phyloP scores from a whole-genome alignment of 2,888 invertebrate species.

The Belgica antarctica region DNA sequence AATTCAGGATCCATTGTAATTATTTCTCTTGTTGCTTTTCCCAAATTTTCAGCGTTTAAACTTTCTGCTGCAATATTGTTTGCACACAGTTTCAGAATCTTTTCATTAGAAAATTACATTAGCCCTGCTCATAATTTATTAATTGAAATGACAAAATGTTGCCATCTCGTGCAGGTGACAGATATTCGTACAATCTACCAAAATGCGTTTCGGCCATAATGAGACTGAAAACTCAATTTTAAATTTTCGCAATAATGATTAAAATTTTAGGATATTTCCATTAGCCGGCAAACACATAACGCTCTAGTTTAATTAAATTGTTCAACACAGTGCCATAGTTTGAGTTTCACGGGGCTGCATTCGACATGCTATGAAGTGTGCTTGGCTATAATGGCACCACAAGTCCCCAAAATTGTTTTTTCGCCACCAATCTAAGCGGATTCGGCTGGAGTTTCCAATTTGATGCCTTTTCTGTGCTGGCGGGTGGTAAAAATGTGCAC shows the following conservation, averaged over 20 bases:
- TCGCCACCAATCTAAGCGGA: neutral
- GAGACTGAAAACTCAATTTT: constrained; percentile 4
- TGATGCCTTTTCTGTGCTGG: neutral
- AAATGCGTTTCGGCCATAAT: neutral
- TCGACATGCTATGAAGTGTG: neutral
- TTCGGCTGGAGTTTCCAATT: constrained; percentile 1
- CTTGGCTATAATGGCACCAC: too few species aligned
- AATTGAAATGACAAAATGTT: constrained; percentile 33
- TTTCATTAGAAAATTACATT: too few species aligned
- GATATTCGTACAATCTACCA: neutral
- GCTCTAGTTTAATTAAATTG: constrained; percentile 15
- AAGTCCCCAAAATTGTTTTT: neutral
- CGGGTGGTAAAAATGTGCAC: neutral
- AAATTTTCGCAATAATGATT: constrained; percentile 1
- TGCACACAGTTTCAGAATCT: too few species aligned
- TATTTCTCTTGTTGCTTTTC: too few species aligned
- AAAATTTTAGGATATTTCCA: neutral
- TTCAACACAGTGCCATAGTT: neutral
- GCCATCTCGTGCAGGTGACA: neutral
- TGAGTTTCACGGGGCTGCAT: constrained; percentile 1
- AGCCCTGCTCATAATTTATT: constrained; percentile 22
- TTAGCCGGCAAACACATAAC: neutral
- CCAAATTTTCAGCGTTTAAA: too few species aligned
- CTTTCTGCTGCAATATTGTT: too few species aligned
- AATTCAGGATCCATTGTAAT: too few species aligned